A percentile compares a stretch with the other conserved stretches of the same genome.
Evolutionary conservation across 2,797 vertebrate species (phyloP).

Genomic region (Sebastes baramenuke): DNA sequence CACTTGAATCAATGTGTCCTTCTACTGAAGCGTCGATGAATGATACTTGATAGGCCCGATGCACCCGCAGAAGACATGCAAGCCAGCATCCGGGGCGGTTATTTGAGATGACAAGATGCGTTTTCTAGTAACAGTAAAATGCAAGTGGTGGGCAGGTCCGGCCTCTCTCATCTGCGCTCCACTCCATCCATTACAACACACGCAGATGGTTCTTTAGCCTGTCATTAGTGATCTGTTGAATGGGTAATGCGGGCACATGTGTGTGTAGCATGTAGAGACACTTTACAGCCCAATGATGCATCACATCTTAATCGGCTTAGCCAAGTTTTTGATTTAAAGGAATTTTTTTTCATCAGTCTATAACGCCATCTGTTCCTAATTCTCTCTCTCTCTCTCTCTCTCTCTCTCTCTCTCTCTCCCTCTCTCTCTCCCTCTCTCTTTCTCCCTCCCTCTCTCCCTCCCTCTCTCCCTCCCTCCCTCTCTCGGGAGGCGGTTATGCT

Average conservation of each 20-base stretch:
- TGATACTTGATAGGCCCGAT: conserved; percentile 6
- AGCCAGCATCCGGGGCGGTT: neutral
- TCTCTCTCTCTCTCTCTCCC: too few relatives aligned
- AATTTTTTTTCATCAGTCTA: conserved; percentile 31
- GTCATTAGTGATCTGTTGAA: conserved; percentile 50
- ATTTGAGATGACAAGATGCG: conserved; percentile 22
- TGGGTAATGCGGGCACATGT: conserved; percentile 13
- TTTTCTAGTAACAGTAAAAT: conserved; percentile 32
- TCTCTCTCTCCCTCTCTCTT: neutral
- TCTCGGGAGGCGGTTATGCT: neutral
- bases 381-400: conserved; percentile 4
- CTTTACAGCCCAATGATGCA: conserved; percentile 43
- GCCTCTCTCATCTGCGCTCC: conserved; percentile 20
- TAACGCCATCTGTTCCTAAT: conserved; percentile 55
- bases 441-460: neutral
- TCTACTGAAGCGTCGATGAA: neutral
- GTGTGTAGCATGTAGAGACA: conserved; percentile 11
- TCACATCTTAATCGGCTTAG: conserved; percentile 55
- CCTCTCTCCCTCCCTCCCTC: too few relatives aligned
- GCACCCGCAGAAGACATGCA: neutral
- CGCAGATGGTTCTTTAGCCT: conserved; percentile 40
- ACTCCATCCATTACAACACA: conserved; percentile 29
- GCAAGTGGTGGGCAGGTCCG: neutral
- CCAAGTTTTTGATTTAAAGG: conserved; percentile 43
- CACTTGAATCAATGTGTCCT: neutral